phyloP scores from a whole-genome alignment of 2,888 invertebrate species.

The Hypselothyrea guttata region DNA sequence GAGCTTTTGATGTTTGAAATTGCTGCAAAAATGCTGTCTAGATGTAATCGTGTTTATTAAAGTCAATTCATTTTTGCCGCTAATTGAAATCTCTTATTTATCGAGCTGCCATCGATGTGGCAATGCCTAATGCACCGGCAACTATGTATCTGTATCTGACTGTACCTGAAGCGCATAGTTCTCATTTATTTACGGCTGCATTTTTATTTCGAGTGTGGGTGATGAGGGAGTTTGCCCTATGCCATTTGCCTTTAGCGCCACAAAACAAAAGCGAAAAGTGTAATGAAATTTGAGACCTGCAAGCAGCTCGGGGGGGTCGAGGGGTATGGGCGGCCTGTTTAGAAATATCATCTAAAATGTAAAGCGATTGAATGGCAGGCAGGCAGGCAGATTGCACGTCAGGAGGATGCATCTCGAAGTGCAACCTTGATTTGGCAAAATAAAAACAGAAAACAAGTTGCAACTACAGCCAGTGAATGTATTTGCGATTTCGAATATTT shows the following conservation, averaged over 20 bases:
- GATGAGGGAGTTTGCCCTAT: slow-evolving; percentile 4
- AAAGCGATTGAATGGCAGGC: slow-evolving; percentile 40
- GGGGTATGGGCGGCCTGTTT: slow-evolving; percentile 15
- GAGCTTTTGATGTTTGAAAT: not conserved
- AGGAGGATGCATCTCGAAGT: slow-evolving; percentile 26
- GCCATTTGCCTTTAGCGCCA: slow-evolving; percentile 54
- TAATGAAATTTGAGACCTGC: slow-evolving; percentile 69
- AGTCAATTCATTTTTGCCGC: slow-evolving; percentile 32
- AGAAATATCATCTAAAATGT: slow-evolving; percentile 60
- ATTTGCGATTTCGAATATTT: slow-evolving; percentile 15
- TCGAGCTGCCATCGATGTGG: slow-evolving; percentile 50
- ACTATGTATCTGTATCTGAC: slow-evolving; percentile 21
- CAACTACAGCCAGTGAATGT: not conserved
- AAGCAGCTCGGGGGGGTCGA: slow-evolving; percentile 18
- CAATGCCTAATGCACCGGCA: slow-evolving; percentile 36
- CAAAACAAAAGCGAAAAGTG: slow-evolving; percentile 56
- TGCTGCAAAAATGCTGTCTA: no score
- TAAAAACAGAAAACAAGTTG: slow-evolving; percentile 1
- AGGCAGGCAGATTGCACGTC: slow-evolving; percentile 7
- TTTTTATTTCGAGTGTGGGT: slow-evolving; percentile 20
- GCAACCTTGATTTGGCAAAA: slow-evolving; percentile 44
- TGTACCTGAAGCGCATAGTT: slow-evolving; percentile 7
- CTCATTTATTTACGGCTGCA: slow-evolving; percentile 37
- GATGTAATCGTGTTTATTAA: slow-evolving; percentile 7
- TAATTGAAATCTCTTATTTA: slow-evolving; percentile 72